Base-by-base conservation (phyloP, 1,140 invertebrate species). In the Drosophila lini region DNA sequence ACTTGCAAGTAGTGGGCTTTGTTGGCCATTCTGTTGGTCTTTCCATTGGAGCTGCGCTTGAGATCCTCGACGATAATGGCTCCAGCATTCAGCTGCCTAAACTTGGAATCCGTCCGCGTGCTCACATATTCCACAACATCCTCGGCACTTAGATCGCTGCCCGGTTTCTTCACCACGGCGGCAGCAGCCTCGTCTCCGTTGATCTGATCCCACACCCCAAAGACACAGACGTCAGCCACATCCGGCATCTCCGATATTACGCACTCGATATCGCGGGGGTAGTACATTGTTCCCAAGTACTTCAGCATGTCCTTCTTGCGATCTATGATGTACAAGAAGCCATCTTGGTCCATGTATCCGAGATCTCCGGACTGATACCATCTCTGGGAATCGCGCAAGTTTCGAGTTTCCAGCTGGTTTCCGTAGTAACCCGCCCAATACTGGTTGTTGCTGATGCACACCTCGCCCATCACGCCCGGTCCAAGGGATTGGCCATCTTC, bases 321-420 rank as follows among this genome's bases (percentile, higher is more conserved):
- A 56, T 95, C 95, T 0, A 94, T 92, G 63, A 95, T 93, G 53
- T 91, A 94, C 3, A 94, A 74, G n/a, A 91, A 83, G 1, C 93
- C 93, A 28, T 94, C 84, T 5, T 93, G 78, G 73, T 95, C 94
- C 50, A 94, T 91, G 52, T 93, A 94, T 3, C 94, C 95, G 19
- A 96, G 90, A 82, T 96, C 96, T n/a, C 95, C 95, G 11, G 95
- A 95, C 58, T 94, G 93, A 8, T 95, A 89, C 95, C 95, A 96
- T 3, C 94, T 93, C 25, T 91, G 70, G 0, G 52, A 13, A 47
- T 91, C 81, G 0, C 62, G 68, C 0, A 80, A 47, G 0, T 62
- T 8, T 0, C 4, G 53, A 0, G 81, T 65, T 2, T 69, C 84
- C 8, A 44, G 15, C 0, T 36, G 48, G 38, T 91, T 91, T 5